phyloP scores from a whole-genome alignment of 2,888 invertebrate species.

The Matsumyia berberina region DNA sequence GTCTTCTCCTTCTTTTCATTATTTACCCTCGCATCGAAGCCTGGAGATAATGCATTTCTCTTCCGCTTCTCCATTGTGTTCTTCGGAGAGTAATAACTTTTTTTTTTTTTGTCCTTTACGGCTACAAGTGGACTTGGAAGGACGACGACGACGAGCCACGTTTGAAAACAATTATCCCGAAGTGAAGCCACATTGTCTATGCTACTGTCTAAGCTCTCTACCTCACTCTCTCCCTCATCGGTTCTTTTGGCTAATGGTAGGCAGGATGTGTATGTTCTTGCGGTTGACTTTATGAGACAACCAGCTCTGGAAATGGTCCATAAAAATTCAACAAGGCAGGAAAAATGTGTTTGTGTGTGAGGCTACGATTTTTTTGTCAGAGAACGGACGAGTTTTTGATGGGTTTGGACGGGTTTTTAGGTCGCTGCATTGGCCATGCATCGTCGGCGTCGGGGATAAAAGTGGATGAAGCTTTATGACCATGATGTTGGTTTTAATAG shows the following conservation, averaged over 20 bases:
- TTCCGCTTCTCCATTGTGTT: conserved; percentile 29
- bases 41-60: conserved; percentile 44
- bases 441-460: not conserved
- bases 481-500: conserved; percentile 38
- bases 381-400: conserved; percentile 7
- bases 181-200: conserved; percentile 46
- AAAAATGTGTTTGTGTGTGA: conserved; percentile 12
- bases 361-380: conserved; percentile 44
- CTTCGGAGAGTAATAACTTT: conserved; percentile 41
- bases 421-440: conserved; percentile 22
- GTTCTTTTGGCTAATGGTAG: conserved; percentile 41
- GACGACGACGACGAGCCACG: conserved; percentile 1
- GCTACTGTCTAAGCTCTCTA: conserved; percentile 26
- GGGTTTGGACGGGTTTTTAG: conserved; percentile 27
- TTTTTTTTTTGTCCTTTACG: conserved; percentile 17
- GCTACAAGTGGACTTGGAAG: conserved; percentile 44
- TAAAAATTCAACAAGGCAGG: conserved; percentile 20
- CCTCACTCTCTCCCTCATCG: not conserved
- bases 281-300: conserved; percentile 7
- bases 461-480: conserved; percentile 49
- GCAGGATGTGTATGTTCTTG: conserved; percentile 11
- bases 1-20: conserved; percentile 36
- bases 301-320: conserved; percentile 37
- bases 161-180: conserved; percentile 61
- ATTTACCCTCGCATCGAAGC: conserved; percentile 45